A percentile compares a stretch with the other conserved stretches of the same genome.
These are phyloP conservation scores for Struthidea cinerea DNA, from an alignment of 2,113 vertebrate species.

Conservation along the genomic window DNA sequence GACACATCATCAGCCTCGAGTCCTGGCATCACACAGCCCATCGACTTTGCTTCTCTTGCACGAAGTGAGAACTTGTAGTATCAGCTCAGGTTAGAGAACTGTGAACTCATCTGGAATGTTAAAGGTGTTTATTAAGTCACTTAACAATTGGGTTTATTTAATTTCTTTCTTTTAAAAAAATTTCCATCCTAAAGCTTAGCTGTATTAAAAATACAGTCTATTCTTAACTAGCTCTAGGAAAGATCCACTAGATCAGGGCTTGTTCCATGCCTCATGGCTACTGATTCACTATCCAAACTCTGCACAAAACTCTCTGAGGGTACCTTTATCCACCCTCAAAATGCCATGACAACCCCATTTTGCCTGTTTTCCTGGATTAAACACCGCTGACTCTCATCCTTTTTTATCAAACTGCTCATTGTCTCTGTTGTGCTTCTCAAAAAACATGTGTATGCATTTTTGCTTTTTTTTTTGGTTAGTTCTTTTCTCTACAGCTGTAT, in stretches of 20 bases:
- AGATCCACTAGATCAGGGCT: not conserved
- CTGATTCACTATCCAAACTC: not conserved
- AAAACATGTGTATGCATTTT: not conserved
- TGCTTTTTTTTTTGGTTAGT: not conserved
- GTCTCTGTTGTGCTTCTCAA: not conserved
- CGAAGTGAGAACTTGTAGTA: not conserved
- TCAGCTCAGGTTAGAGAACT: not conserved
- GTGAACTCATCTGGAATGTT: not conserved
- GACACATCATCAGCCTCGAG: not conserved
- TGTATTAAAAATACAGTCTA: not conserved
- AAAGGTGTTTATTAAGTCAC: not conserved
- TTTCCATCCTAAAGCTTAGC: not conserved
- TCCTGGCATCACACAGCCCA: not conserved
- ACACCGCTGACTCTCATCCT: accelerated
- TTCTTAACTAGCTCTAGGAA: not conserved
- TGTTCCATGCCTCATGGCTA: not conserved
- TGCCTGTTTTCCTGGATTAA: not conserved
- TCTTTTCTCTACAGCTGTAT: not conserved
- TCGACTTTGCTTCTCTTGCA: not conserved
- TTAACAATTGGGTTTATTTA: not conserved
- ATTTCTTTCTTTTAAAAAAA: too few relatives aligned
- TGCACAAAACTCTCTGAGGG: too few relatives aligned
- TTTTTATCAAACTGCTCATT: not conserved
- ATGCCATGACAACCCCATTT: not conserved
- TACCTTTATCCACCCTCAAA: not conserved